A percentile compares a stretch with the other conserved stretches of the same genome.
Conservation (phyloP, 2,888 invertebrate species). For the Lithosia quadra region DNA sequence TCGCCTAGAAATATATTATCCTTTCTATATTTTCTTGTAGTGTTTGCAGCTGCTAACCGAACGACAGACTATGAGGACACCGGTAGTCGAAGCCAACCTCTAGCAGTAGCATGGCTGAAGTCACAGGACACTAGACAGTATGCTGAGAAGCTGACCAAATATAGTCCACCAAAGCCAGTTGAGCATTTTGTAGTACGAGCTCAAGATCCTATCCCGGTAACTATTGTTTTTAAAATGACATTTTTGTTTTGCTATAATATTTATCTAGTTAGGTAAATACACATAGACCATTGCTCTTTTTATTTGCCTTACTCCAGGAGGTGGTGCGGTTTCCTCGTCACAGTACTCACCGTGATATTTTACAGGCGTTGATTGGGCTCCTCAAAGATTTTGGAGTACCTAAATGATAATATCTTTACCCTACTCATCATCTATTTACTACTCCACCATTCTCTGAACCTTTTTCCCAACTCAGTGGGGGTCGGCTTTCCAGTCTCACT, state of each 20-base stretch:
- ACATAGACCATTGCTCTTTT: no score
- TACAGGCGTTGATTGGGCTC: no score
- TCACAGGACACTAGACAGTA: slow-evolving; percentile 64
- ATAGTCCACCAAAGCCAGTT: slow-evolving; percentile 29
- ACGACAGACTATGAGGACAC: slow-evolving; percentile 52
- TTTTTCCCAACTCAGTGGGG: no score
- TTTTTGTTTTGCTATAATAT: neutral
- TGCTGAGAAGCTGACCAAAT: slow-evolving; percentile 65
- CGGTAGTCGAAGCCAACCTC: slow-evolving; percentile 37
- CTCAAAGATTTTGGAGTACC: no score
- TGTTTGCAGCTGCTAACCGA: slow-evolving; percentile 44
- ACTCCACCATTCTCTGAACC: no score
- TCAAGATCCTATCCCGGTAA: slow-evolving; percentile 4
- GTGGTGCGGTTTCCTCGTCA: no score
- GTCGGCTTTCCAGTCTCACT: no score
- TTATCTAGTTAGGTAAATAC: neutral
- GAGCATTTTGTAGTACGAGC: neutral
- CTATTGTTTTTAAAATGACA: neutral
- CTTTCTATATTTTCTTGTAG: slow-evolving; percentile 30
- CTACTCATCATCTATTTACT: no score
- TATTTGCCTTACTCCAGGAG: no score
- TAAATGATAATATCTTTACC: neutral
- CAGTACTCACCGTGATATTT: no score
- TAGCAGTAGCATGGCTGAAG: slow-evolving; percentile 62
- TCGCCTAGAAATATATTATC: neutral